Evolutionary conservation across 92 coral and sea anemone genomes (phyloP).

Genomic region (Virgularia gustaviana): DNA sequence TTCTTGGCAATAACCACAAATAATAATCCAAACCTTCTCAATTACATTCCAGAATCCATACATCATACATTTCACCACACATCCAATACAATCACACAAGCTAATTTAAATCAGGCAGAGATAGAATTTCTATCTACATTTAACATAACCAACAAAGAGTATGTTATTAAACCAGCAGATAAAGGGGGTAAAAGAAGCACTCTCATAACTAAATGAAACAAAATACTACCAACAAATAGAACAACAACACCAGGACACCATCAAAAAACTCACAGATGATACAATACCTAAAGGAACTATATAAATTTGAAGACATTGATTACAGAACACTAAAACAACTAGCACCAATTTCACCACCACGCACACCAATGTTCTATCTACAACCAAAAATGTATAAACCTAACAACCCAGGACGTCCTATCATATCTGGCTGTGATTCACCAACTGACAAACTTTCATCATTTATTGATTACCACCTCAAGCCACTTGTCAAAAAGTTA

Average conservation of each 20-base stretch:
- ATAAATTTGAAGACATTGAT: background rate
- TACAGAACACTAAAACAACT: slow-evolving; percentile 2
- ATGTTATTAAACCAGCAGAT: slow-evolving; percentile 7
- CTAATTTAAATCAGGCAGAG: background rate
- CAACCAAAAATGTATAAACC: slow-evolving; percentile 38
- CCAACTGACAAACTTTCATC: slow-evolving; percentile 47
- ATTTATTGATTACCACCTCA: slow-evolving; percentile 44
- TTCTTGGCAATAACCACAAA: background rate
- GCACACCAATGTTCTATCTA: slow-evolving; percentile 37
- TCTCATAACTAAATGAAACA: too few species aligned
- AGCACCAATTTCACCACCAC: slow-evolving; percentile 13
- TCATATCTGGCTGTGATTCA: slow-evolving; percentile 43
- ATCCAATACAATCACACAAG: background rate
- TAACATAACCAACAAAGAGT: too few species aligned
- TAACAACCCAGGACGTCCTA: slow-evolving; percentile 31
- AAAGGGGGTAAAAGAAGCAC: slow-evolving; percentile 1
- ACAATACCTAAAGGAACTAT: background rate
- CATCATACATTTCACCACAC: background rate
- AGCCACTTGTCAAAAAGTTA: slow-evolving; percentile 32
- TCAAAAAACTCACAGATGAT: background rate
- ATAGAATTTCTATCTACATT: too few species aligned
- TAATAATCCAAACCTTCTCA: background rate
- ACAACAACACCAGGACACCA: background rate
- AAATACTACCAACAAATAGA: background rate
- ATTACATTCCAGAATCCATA: background rate